Base-by-base conservation (phyloP, 2,888 invertebrate species). In the Amorpha juglandis region DNA sequence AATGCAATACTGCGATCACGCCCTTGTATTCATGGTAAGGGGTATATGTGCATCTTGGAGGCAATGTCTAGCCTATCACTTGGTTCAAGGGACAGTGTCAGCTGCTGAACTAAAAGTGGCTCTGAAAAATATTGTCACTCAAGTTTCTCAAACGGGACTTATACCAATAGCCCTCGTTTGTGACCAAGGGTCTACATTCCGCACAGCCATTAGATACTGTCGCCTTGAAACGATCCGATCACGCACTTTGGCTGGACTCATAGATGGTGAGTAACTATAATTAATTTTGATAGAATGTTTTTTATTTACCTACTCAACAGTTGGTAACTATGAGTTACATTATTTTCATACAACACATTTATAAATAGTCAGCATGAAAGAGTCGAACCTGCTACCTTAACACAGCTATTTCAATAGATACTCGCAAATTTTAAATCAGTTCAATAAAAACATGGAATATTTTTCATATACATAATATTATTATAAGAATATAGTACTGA, bases 181-280 rank as follows among this genome's bases (percentile, higher is more conserved):
- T 16, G 48, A 48, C 16, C 48, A 48, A 48, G 48, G 48, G 8
- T 48, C 48, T 48, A 48, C 48, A 48, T 48, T 48, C 48, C 48
- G 48, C 7, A 48, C 48, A n/a, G 8, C 48, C 4, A 48, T 48
- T 48, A 4, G 48, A 16, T 7, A 48, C 8, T 48, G 4, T 7
- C 48, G 48, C 8, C 48, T n/a, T n/a, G 48, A 48, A 48, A 48
- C 48, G 16, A 48, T 48, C n/a, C 16, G 48, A 48, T 48, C 48
- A 48, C 48, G 48, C n/a, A 48, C 48, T 48, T 8, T 48, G 48
- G 16, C 4, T 7, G 48, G 48, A 48, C 48, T 48, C 16, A 48
- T 4, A 48, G 48, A 48, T 48, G 48, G 48, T 48, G 16, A 48
- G 48, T 8, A 48, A 8, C 16, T 16, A 48, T 48, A 48, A 16